Evolutionary conservation across 2,888 invertebrate species (phyloP), one percentile per base, ranked within the genome.

Genomic region (Agonopterix arenella): DNA sequence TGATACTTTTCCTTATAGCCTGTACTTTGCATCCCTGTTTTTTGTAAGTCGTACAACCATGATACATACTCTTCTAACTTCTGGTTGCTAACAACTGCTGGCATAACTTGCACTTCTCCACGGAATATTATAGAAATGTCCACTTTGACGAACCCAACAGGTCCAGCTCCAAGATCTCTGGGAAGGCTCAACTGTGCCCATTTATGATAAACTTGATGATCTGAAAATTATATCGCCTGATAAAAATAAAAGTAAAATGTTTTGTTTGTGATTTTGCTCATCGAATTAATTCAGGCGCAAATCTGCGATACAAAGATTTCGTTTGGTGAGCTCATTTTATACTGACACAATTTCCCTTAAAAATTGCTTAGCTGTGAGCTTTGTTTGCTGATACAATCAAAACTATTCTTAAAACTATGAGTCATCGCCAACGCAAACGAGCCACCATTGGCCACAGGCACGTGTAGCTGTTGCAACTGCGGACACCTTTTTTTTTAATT

Each of bases 201-300:
- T 80, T 96, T 96, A 70, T 95, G 95, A 69, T 93, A 94, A 66
- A 95, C 94, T 71, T 94, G 93, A 66, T 94, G 96, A 80, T 94
- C 95, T 93, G 75, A 40, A 61, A 16, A 28, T 5, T 28, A 28
- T 2, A 7, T 0, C 28, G 28, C 28, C 28, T 28, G 28, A 5
- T 7, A 28, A 28, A 28, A 40, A 49, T 13, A 28, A 45, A 48
- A 38, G 16, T 41, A 10, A 4, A 40, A 10, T 10, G 1, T 40
- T 40, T 4, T 40, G 5, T 28, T 28, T 28, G 28, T n/a, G 40
- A 40, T 40, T 9, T 40, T 9, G 40, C 40, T n/a, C 5, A 40
- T 40, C n/a, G 7, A 10, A 40, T 40, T 9, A 40, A 5, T 40
- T 40, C 40, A n/a, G 40, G 9, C 40, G 40, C 40, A 40, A 40